Conservation (phyloP, 2,797 vertebrate genomes). For the Lacerta bilineata region DNA sequence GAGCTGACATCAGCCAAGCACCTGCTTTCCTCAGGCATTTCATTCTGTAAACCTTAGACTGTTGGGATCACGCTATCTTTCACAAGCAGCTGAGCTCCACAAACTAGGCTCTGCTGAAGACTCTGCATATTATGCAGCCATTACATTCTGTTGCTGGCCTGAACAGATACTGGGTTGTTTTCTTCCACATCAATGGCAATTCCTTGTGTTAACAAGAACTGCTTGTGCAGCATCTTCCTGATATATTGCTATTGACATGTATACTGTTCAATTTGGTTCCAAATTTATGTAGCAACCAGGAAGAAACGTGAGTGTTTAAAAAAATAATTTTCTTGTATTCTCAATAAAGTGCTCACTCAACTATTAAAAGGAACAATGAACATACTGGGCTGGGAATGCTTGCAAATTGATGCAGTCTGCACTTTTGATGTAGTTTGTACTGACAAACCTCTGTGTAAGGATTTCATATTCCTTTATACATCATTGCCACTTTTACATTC, state of each 20-base stretch:
- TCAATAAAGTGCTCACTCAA: background rate
- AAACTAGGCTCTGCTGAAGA: background rate
- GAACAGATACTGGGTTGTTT: slow-evolving; percentile 23
- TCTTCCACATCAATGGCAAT: slow-evolving; percentile 1
- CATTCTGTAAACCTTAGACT: background rate
- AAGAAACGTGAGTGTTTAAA: slow-evolving; percentile 30
- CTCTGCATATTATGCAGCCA: slow-evolving; percentile 13
- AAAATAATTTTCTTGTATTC: slow-evolving; percentile 26
- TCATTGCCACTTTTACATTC: background rate
- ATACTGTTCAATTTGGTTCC: slow-evolving; percentile 24
- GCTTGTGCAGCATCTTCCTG: background rate
- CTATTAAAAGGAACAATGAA: background rate
- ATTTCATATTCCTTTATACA: background rate
- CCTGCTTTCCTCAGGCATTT: slow-evolving; percentile 21
- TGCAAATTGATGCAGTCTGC: background rate
- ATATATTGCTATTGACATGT: slow-evolving; percentile 15
- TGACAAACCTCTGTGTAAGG: no score
- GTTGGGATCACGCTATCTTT: background rate
- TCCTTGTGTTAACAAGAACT: background rate
- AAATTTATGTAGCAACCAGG: slow-evolving; percentile 35
- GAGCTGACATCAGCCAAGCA: slow-evolving; percentile 27
- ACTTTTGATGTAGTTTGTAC: no score
- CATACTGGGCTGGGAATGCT: background rate
- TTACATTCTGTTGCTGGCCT: background rate
- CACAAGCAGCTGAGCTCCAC: background rate